Conservation (phyloP, 2,888 invertebrate genomes). For the Aquatica leii region DNA sequence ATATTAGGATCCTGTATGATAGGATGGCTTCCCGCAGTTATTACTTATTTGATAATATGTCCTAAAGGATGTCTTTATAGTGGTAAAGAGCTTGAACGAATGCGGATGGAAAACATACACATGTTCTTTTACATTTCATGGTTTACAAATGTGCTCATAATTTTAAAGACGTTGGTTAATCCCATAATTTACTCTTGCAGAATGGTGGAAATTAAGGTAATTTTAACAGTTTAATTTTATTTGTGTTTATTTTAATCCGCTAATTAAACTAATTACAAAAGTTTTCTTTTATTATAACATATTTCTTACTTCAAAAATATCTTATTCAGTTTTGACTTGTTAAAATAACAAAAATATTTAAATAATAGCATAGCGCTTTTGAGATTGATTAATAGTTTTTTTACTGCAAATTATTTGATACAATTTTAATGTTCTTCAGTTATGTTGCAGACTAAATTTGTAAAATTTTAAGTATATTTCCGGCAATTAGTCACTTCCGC, state of each 20-base stretch:
- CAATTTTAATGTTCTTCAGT: too few relatives aligned
- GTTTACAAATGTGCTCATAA: conserved; percentile 64
- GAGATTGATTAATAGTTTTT: too few relatives aligned
- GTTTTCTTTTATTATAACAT: too few relatives aligned
- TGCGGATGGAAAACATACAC: conserved; percentile 22
- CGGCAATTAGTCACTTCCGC: too few relatives aligned
- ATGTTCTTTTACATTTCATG: conserved; percentile 42
- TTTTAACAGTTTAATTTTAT: not conserved
- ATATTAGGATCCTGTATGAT: conserved; percentile 68
- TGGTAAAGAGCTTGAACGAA: conserved; percentile 41
- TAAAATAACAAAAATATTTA: too few relatives aligned
- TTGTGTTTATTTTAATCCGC: not conserved
- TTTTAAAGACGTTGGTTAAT: conserved; percentile 70
- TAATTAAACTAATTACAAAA: too few relatives aligned
- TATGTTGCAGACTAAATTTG: too few relatives aligned
- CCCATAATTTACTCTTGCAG: conserved; percentile 73
- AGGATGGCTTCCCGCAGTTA: conserved; percentile 70
- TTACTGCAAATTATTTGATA: too few relatives aligned
- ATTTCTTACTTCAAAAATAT: too few relatives aligned
- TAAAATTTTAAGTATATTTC: too few relatives aligned
- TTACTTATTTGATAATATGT: conserved; percentile 67
- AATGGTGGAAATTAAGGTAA: conserved; percentile 70
- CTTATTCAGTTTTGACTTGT: too few relatives aligned
- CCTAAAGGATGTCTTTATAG: conserved; percentile 52
- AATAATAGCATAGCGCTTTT: too few relatives aligned